A percentile compares a stretch with the other conserved stretches of the same genome.
phyloP scores from a whole-genome alignment of 1,140 invertebrate species.

The Babylonia areolata region DNA sequence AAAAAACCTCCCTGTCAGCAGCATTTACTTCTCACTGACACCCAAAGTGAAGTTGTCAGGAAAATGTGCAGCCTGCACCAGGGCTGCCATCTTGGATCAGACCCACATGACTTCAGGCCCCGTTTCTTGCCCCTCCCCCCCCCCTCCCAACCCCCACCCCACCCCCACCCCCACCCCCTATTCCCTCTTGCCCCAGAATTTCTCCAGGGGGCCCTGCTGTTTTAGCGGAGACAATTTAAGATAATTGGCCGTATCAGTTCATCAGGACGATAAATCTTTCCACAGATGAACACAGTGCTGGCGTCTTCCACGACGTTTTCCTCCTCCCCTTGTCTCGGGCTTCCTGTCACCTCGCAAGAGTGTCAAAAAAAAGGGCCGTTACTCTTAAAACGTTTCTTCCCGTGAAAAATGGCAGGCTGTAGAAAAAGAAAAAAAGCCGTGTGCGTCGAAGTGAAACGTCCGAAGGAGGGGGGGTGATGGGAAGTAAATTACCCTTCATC shows the following conservation, averaged over 20 bases:
- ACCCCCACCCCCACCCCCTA: neutral
- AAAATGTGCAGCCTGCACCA: neutral
- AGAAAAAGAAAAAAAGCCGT: neutral
- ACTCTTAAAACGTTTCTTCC: neutral
- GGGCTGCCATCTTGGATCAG: neutral
- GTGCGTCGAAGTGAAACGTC: slow-evolving; percentile 20
- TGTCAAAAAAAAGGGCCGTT: neutral
- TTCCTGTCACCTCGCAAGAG: neutral
- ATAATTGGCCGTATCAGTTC: slow-evolving; percentile 20
- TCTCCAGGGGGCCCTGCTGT: neutral
- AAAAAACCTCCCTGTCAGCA: neutral
- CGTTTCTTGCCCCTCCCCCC: neutral
- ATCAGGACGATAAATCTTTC: slow-evolving; percentile 24
- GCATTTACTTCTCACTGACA: neutral
- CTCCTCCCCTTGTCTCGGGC: neutral
- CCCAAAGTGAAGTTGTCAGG: neutral
- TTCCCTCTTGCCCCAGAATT: too few species aligned
- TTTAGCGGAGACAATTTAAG: slow-evolving; percentile 5
- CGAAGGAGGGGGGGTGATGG: neutral
- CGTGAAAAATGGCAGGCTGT: neutral
- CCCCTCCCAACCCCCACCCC: neutral
- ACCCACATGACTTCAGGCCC: neutral
- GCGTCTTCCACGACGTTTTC: slow-evolving; percentile 17
- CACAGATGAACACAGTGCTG: slow-evolving; percentile 15
- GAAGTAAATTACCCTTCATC: slow-evolving; percentile 15